A percentile compares a stretch with the other conserved stretches of the same genome.
Conservation (phyloP, 2,888 invertebrate genomes). For the Parnassius glacialis region DNA sequence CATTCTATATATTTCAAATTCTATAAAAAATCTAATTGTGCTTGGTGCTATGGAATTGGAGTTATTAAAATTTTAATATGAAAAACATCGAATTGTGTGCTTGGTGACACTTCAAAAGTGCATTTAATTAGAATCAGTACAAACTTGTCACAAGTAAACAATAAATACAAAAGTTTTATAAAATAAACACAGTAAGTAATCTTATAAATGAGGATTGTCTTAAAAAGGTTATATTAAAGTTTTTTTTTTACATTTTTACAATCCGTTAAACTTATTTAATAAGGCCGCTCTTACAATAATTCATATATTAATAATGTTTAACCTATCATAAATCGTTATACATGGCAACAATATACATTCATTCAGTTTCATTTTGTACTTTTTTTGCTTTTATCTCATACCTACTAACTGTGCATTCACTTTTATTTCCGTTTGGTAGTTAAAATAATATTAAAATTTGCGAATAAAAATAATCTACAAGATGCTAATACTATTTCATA, state of each 20-base stretch:
- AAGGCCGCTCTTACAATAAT: conserved; percentile 26
- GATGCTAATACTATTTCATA: conserved; percentile 19
- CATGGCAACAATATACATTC: conserved; percentile 60
- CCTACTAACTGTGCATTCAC: conserved; percentile 15
- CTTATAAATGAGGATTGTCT: conserved; percentile 33
- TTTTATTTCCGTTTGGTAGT: background rate
- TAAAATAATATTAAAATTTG: conserved; percentile 2
- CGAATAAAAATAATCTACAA: conserved; percentile 5
- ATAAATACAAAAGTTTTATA: conserved; percentile 52
- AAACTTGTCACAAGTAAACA: conserved; percentile 57
- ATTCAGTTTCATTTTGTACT: conserved; percentile 62
- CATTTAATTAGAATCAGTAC: conserved; percentile 72
- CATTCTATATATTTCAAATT: too few relatives aligned
- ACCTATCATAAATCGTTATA: conserved; percentile 39
- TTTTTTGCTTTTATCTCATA: conserved; percentile 29
- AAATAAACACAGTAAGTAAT: conserved; percentile 43
- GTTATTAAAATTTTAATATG: background rate
- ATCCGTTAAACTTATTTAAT: conserved; percentile 20
- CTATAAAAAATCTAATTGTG: conserved; percentile 32
- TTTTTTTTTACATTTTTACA: conserved; percentile 27
- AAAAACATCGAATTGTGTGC: conserved; percentile 33
- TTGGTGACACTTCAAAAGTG: conserved; percentile 72
- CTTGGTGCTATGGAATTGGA: conserved; percentile 30
- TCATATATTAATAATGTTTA: conserved; percentile 28
- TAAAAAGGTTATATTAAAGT: conserved; percentile 20